Conservation (phyloP, 2,888 invertebrate species). For the Gisinianus flammeolus region DNA sequence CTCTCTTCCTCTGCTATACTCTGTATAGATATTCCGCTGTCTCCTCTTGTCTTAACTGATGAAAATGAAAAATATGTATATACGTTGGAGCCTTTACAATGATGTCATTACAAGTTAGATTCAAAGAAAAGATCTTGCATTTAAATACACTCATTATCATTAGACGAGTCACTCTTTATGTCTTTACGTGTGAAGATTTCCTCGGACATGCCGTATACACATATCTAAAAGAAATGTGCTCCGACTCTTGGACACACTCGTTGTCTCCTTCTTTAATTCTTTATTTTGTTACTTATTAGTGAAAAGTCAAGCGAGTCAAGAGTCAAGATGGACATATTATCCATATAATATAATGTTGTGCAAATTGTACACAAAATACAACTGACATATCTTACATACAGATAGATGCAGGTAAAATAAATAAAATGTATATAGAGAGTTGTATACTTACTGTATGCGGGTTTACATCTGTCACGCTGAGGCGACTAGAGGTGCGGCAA, state of each 20-base stretch:
- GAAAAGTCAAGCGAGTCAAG: too few relatives aligned
- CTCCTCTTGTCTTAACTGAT: too few relatives aligned
- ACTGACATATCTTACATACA: too few relatives aligned
- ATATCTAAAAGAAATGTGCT: not conserved
- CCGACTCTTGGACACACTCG: too few relatives aligned
- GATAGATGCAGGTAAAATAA: not conserved
- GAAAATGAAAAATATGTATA: too few relatives aligned
- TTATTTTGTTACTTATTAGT: too few relatives aligned
- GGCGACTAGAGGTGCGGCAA: slow-evolving; percentile 45
- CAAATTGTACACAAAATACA: not conserved
- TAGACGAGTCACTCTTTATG: slow-evolving; percentile 25
- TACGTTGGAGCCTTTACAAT: not conserved
- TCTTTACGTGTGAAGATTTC: slow-evolving; percentile 24
- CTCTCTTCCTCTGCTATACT: not conserved
- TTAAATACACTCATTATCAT: slow-evolving; percentile 38
- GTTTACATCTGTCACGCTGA: slow-evolving; percentile 45
- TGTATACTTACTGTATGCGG: slow-evolving; percentile 45
- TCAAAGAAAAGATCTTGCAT: slow-evolving; percentile 34
- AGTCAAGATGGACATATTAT: too few relatives aligned
- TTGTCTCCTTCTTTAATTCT: too few relatives aligned
- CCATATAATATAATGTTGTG: too few relatives aligned
- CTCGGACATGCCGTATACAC: slow-evolving; percentile 7
- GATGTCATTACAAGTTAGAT: slow-evolving; percentile 20
- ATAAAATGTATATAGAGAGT: not conserved
- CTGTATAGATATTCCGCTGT: too few relatives aligned